Conservation (phyloP, 2,888 invertebrate species). For the Synergus gifuensis region DNA sequence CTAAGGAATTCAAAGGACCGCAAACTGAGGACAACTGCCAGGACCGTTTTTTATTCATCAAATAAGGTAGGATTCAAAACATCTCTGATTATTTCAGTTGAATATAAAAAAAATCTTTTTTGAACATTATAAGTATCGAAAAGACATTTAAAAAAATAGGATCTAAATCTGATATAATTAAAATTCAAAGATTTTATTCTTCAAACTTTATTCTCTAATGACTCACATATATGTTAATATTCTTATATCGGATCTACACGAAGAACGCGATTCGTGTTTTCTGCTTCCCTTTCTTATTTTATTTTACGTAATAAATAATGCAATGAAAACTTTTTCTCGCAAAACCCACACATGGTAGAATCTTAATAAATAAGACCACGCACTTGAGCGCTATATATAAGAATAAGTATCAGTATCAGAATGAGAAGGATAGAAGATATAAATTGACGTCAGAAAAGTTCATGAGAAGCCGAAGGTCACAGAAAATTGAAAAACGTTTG, state of each 20-base stretch:
- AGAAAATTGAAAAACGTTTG: constrained; percentile 7
- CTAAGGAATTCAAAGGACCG: no score
- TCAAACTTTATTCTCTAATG: background rate
- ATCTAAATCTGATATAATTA: background rate
- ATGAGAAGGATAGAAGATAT: background rate
- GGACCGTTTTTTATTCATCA: background rate
- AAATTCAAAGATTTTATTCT: background rate
- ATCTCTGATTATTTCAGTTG: background rate
- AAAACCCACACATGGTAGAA: background rate
- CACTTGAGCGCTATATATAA: background rate
- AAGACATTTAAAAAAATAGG: no score
- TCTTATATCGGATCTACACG: background rate
- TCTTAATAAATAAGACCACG: constrained; percentile 7
- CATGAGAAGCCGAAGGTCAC: background rate
- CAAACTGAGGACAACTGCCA: no score
- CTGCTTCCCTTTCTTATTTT: background rate
- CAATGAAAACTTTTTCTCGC: background rate
- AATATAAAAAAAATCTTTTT: background rate
- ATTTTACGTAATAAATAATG: background rate
- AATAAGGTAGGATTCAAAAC: background rate
- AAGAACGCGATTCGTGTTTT: background rate
- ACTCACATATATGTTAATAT: no score
- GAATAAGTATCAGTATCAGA: background rate
- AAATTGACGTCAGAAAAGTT: background rate
- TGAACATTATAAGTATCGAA: background rate